Conservation (phyloP, 2,888 invertebrate species). For the Macaria liturata region DNA sequence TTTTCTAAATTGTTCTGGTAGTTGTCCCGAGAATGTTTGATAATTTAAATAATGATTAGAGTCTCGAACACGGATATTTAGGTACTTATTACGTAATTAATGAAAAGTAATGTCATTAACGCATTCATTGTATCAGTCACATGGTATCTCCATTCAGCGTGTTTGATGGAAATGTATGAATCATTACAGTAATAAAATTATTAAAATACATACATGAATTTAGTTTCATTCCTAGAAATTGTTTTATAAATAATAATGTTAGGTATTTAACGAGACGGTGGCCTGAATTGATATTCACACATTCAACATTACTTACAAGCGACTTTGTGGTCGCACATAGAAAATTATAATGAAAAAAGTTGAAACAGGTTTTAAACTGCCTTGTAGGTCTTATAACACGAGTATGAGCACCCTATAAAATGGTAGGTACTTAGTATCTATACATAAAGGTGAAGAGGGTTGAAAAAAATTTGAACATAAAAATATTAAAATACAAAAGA, state of each 20-base stretch:
- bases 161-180: conserved; percentile 69
- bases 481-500: no score
- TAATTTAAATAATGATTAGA: conserved; percentile 72
- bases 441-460: no score
- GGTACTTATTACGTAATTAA: conserved; percentile 58
- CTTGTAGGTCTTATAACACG: no score
- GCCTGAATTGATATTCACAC: no score
- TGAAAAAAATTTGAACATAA: no score
- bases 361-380: no score
- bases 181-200: conserved; percentile 53
- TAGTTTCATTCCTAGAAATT: conserved; percentile 5
- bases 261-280: neutral
- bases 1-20: neutral
- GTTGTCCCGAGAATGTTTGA: conserved; percentile 48
- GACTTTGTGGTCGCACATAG: no score
- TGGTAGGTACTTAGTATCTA: no score
- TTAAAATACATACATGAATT: conserved; percentile 24
- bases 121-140: conserved; percentile 70
- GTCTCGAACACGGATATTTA: conserved; percentile 37
- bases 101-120: conserved; percentile 35
- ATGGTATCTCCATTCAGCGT: conserved; percentile 74
- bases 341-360: no score
- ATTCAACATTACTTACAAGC: no score
- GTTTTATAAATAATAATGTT: neutral
- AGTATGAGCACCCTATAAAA: no score